Evolutionary conservation across 53 echinoderm and acorn worm genomes (phyloP).

Genomic region (Temnopleurus reevesii): DNA sequence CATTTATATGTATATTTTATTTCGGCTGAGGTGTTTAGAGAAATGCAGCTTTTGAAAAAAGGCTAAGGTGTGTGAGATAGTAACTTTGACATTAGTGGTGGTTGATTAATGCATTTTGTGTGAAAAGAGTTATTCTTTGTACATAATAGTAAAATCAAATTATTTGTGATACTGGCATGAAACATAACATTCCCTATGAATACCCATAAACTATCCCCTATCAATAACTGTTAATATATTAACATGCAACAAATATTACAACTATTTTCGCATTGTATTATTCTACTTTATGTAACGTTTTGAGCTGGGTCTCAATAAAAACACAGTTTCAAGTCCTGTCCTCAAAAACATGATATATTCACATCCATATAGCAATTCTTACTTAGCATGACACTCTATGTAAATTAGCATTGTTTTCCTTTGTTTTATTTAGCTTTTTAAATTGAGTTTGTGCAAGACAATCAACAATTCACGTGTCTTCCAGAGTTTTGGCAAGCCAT

Average conservation of each 20-base stretch:
- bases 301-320: constrained; percentile 12
- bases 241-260: too few relatives aligned
- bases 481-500: neutral
- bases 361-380: too few relatives aligned
- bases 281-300: neutral
- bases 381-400: too few relatives aligned
- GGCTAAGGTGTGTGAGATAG: constrained; percentile 24
- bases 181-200: neutral
- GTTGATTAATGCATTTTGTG: constrained; percentile 35
- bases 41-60: constrained; percentile 10
- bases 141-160: constrained; percentile 46
- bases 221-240: neutral
- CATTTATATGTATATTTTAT: neutral
- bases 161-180: constrained; percentile 44
- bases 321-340: too few relatives aligned
- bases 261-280: neutral
- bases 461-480: constrained; percentile 40
- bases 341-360: too few relatives aligned
- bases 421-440: too few relatives aligned
- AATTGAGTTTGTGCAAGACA: neutral
- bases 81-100: neutral
- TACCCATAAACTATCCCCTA: neutral
- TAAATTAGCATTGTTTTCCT: too few relatives aligned
- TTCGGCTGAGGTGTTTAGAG: neutral
- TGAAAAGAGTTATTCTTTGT: constrained; percentile 48